Evolutionary conservation across 2,113 vertebrate genomes (phyloP).

Genomic region (Lamprologus speciosus): DNA sequence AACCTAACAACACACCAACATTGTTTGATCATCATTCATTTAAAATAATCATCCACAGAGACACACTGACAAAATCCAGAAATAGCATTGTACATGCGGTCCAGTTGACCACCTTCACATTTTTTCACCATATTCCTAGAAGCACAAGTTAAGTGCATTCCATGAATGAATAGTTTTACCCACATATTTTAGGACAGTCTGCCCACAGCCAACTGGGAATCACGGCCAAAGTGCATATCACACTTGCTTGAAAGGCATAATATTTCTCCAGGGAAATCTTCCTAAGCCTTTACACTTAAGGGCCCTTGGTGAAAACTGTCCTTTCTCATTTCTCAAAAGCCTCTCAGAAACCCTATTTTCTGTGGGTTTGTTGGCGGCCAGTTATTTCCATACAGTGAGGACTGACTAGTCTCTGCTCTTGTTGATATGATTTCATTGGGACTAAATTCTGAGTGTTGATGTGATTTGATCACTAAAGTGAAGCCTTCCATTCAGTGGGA

Average conservation of each 20-base stretch:
- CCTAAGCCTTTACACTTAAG: background rate
- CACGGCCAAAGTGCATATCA: slow-evolving; percentile 2
- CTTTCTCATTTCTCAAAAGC: background rate
- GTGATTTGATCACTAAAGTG: slow-evolving; percentile 34
- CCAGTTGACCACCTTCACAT: background rate
- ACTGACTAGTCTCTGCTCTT: background rate
- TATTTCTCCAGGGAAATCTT: slow-evolving; percentile 1
- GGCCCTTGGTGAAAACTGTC: background rate
- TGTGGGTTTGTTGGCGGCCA: background rate
- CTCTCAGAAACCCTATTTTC: background rate
- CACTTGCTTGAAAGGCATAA: background rate
- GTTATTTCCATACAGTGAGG: background rate
- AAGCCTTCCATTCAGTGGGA: slow-evolving; percentile 34
- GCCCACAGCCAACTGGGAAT: background rate
- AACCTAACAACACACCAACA: background rate
- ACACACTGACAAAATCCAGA: background rate
- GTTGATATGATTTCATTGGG: background rate
- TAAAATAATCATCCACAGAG: background rate
- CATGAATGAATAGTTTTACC: background rate
- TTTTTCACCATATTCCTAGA: background rate
- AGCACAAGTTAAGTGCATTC: background rate
- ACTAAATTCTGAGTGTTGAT: slow-evolving; percentile 1
- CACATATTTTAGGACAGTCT: background rate
- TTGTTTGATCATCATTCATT: background rate
- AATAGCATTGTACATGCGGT: background rate